Conservation (phyloP, 2,797 vertebrate species). For the Pseudocheirus occidentalis region DNA sequence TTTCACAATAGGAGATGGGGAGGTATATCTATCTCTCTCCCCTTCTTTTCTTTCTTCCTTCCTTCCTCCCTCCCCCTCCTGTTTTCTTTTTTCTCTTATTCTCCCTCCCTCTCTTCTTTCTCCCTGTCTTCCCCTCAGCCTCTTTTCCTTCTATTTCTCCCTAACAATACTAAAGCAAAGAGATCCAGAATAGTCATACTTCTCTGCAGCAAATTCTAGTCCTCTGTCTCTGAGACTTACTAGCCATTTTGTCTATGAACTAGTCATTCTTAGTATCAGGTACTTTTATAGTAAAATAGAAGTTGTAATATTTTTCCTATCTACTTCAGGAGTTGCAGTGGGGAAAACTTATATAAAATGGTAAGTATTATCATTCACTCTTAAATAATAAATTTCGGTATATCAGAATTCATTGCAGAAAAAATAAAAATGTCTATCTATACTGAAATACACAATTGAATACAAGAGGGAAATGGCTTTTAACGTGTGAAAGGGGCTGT, state of each 20-base stretch:
- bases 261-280: not conserved
- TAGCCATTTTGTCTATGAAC: not conserved
- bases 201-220: not conserved
- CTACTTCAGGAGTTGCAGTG: not conserved
- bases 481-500: not conserved
- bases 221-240: not conserved
- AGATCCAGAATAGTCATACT: not conserved
- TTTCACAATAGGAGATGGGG: not conserved
- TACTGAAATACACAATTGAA: not conserved
- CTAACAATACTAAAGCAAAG: not conserved
- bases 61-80: not conserved
- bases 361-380: not conserved
- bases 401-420: not conserved
- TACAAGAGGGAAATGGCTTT: not conserved
- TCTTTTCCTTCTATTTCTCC: not conserved
- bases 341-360: not conserved
- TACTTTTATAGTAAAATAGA: not conserved
- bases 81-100: not conserved
- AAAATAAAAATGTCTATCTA: not conserved
- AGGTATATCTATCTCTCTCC: not conserved
- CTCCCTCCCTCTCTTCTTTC: not conserved
- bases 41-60: not conserved
- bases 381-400: not conserved
- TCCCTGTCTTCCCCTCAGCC: not conserved
- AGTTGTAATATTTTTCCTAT: not conserved